Base-by-base conservation (phyloP, 2,888 invertebrate genomes). In the Tachina lurida region DNA sequence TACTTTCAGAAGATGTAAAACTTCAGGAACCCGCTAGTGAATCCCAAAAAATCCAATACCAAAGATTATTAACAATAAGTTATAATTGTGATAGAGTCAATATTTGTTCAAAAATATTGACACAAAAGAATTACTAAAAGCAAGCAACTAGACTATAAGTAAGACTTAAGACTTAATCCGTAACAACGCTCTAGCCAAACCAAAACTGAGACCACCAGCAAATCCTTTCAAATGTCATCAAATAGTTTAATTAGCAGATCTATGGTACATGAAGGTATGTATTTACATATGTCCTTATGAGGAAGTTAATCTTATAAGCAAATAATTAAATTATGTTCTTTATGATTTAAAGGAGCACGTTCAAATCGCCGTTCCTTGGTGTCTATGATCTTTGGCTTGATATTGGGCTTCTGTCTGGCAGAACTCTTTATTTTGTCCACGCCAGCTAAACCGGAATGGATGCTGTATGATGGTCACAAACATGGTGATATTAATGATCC, bases 401-500 rank as follows among this genome's bases (percentile, higher is more conserved):
- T 93, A 10, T 90, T 92, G 58, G 93, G 93, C 39, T 93, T 93
- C 86, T 92, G 91, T 67, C 89, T 93, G 80, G 92, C 93, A 10
- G 91, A 92, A 84, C 88, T 93, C 0, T 92, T 93, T 70, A 88
- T 93, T 10, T 88, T 91, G 45, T 90, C 91, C 22, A 90, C 92
- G 47, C 89, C 91, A 39, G 88, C 89, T 63, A 90, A 90, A 22
- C 88, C 88, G 41, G 91, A 91, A 43, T 91, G 88, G 87, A 43
- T 89, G 86, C 89, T 90, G 10, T 91, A 91, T 87, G 89, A 84
- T 47, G 92, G 92, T 10, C 91, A 91, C 75, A 88, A 89, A 63
- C 89, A 91, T 88, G 92, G 91, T 49, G 90, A 91, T 67, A 86
- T 91, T 5, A 92, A 92, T 94, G 92, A 93, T 89, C 91, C 93